A percentile compares a stretch with the other conserved stretches of the same genome.
phyloP scores from a whole-genome alignment of 2,888 invertebrate genomes.

The Chrysomela aeneicollis region DNA sequence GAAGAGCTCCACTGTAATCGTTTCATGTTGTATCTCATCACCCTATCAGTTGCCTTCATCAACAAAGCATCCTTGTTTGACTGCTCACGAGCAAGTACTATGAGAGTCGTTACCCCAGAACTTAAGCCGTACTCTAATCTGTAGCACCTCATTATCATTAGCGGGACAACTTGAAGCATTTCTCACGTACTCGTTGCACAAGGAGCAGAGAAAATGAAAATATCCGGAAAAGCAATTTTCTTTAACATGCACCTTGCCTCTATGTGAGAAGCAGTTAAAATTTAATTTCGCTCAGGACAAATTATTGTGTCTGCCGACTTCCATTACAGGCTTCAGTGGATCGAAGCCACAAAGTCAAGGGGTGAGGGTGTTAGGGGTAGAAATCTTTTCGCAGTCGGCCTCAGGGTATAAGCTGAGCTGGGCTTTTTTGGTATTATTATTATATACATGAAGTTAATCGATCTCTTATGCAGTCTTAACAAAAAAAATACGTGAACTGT shows the following conservation, averaged over 20 bases:
- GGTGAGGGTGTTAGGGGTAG: neutral
- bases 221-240: slow-evolving; percentile 36
- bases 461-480: too few species aligned
- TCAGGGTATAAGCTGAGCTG: too few species aligned
- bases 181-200: slow-evolving; percentile 32
- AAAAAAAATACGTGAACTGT: too few species aligned
- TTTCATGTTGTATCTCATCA: too few species aligned
- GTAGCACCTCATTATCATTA: slow-evolving; percentile 32
- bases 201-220: slow-evolving; percentile 35
- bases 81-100: neutral
- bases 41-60: neutral
- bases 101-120: slow-evolving; percentile 3
- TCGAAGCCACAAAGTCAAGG: neutral
- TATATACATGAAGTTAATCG: too few species aligned
- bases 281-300: slow-evolving; percentile 36
- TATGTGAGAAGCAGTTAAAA: slow-evolving; percentile 35
- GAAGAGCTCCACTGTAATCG: too few species aligned
- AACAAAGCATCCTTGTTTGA: neutral
- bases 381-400: too few species aligned
- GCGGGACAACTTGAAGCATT: slow-evolving; percentile 25
- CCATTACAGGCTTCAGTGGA: neutral
- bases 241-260: slow-evolving; percentile 29
- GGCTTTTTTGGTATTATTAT: too few species aligned
- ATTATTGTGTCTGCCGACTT: slow-evolving; percentile 33
- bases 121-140: slow-evolving; percentile 21